Conservation (phyloP, 37 sponge, comb jelly and placozoan species). For the Diacarnus erythraeanus region DNA sequence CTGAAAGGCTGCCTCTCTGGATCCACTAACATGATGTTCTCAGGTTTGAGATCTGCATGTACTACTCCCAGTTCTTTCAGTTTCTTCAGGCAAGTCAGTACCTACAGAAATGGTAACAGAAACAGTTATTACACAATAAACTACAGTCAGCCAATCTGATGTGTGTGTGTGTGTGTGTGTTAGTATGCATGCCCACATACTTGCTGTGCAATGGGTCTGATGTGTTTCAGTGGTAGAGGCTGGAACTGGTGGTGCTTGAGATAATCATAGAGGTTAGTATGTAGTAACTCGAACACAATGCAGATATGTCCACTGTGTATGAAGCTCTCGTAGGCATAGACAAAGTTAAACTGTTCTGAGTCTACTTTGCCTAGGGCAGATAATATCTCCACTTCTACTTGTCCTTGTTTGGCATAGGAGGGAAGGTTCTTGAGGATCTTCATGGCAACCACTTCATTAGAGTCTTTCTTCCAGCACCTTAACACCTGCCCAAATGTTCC, state of each 20-base stretch:
- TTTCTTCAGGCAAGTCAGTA: conserved; percentile 75
- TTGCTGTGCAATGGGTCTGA: conserved; percentile 94
- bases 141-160: too few relatives aligned
- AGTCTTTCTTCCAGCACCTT: conserved; percentile 76
- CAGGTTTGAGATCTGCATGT: conserved; percentile 96
- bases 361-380: conserved; percentile 50
- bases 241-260: conserved; percentile 80
- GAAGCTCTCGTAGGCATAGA: conserved; percentile 89
- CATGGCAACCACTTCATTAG: conserved; percentile 83
- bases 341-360: conserved; percentile 81
- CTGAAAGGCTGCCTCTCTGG: conserved; percentile 74
- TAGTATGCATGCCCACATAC: too few relatives aligned
- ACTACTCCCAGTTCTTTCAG: conserved; percentile 81
- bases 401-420: conserved; percentile 91
- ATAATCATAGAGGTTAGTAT: conserved; percentile 91
- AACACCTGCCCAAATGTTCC: conserved; percentile 98
- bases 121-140: not conserved
- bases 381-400: conserved; percentile 85
- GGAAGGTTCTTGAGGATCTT: conserved; percentile 91
- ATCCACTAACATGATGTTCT: conserved; percentile 97
- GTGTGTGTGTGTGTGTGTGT: too few relatives aligned
- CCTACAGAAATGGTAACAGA: conserved; percentile 30
- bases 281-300: conserved; percentile 91
- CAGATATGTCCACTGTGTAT: conserved; percentile 88
- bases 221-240: conserved; percentile 84